Evolutionary conservation across 2,797 vertebrate genomes (phyloP), one percentile per base, ranked within the genome.

Genomic region (Enteromius treurensis): DNA sequence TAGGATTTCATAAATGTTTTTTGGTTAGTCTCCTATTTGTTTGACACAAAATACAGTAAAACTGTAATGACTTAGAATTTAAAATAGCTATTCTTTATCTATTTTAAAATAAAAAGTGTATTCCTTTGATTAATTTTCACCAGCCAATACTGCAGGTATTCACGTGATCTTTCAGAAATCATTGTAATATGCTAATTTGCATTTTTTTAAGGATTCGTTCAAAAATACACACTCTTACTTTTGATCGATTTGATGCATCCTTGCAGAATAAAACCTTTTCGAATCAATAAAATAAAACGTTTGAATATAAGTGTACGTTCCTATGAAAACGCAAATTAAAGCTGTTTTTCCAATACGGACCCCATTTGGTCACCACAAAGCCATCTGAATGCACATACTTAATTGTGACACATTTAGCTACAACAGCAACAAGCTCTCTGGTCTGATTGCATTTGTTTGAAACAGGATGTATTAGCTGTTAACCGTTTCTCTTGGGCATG

Each of bases 391-490:
- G 5, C 55, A 23, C 19, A 37, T 13, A 32, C 21, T 60, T 60
- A 73, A 74, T 37, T 37, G 60, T 51, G 42, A 82, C 23, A 13
- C 29, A 9, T 73, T 73, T 19, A 73, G 40, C 26, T 34, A 29
- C 42, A 75, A 53, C 49, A 40, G 60, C 45, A 26, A 21, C 60
- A 67, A 42, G 80, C 62, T 58, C 65, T 60, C 64, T 69, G n/a
- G 15, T 69, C 17, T 80, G 68, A 67, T 40, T 60, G 69, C 29
- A 65, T 81, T 79, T 76, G 75, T 81, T 79, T 81, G 73, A 77
- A 67, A 47, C 51, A 45, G 45, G 29, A 26, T 65, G 40, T 91
- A 90, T 92, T 91, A 92, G 87, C 90, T 88, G 49, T 75, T 83
- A 69, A 47, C 49, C 4, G 14, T 83, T 73, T 80, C 77, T 80